Percentiles rank a stretch among this genome's conserved stretches.
Evolutionary conservation across 1,140 invertebrate species (phyloP).

Genomic region (Temnothorax longispinosus): DNA sequence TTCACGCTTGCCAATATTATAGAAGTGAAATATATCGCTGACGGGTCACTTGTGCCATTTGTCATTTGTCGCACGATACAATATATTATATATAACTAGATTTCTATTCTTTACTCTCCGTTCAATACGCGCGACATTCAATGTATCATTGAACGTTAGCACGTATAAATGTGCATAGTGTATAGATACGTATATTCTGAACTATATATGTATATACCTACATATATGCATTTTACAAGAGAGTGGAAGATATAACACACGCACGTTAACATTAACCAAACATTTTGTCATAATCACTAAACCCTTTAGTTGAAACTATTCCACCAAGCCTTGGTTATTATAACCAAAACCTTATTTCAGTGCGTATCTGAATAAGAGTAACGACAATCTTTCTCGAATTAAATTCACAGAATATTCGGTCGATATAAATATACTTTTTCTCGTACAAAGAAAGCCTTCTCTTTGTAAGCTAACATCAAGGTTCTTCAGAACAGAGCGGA

Average conservation of each 20-base stretch:
- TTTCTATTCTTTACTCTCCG: conserved; percentile 10
- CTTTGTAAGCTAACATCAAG: neutral
- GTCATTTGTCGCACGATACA: neutral
- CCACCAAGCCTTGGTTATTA: too few relatives aligned
- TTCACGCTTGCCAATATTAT: neutral
- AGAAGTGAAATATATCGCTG: neutral
- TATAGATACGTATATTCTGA: neutral
- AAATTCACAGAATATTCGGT: neutral
- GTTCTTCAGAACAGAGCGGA: conserved; percentile 1
- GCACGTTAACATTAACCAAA: too few relatives aligned
- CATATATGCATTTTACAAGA: neutral
- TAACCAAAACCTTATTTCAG: too few relatives aligned
- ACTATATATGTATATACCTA: neutral
- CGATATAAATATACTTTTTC: neutral
- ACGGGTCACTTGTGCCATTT: conserved; percentile 26
- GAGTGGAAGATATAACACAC: neutral
- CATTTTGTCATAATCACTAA: too few relatives aligned
- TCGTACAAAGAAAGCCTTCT: neutral
- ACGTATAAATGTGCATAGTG: neutral
- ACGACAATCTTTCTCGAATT: neutral
- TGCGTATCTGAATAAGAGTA: neutral
- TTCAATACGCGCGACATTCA: conserved; percentile 30
- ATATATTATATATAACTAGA: neutral
- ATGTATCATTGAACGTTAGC: neutral
- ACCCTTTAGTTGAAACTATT: too few relatives aligned